These are phyloP conservation scores for Hecatera dysodea DNA, from an alignment of 2,888 invertebrate species.

Conservation along the genomic window DNA sequence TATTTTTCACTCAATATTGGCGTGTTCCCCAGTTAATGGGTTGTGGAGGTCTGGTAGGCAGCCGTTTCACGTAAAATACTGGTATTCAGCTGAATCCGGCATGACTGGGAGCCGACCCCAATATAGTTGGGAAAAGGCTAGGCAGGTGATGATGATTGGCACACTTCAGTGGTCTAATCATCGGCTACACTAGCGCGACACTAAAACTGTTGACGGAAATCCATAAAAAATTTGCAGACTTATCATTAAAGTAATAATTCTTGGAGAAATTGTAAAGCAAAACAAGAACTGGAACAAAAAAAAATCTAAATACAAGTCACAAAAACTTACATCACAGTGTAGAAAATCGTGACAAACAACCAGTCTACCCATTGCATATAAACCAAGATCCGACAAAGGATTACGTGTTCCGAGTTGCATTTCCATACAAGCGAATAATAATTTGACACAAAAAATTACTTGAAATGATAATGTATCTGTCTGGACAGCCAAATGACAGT, in stretches of 20 bases:
- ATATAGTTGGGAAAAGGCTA: too few relatives aligned
- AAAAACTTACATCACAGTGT: constrained; percentile 5
- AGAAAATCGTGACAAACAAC: constrained; percentile 30
- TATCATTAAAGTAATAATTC: background rate
- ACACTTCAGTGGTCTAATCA: constrained; percentile 9
- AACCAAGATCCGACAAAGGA: constrained; percentile 21
- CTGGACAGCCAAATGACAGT: constrained; percentile 27
- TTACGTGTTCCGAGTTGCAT: constrained; percentile 47
- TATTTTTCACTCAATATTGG: background rate
- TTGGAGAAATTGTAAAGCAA: constrained; percentile 6
- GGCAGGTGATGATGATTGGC: too few relatives aligned
- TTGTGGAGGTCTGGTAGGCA: too few relatives aligned
- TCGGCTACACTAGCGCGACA: constrained; percentile 2
- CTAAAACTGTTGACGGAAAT: constrained; percentile 11
- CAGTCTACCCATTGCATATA: constrained; percentile 28
- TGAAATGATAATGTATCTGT: constrained; percentile 36
- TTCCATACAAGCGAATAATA: constrained; percentile 25
- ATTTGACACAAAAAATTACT: constrained; percentile 37
- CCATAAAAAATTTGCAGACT: background rate
- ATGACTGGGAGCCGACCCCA: too few relatives aligned
- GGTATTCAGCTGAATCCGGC: too few relatives aligned
- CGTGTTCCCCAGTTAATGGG: too few relatives aligned
- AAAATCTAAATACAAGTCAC: background rate
- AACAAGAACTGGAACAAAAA: constrained; percentile 12
- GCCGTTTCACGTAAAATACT: too few relatives aligned